Evolutionary conservation across 2,888 invertebrate genomes (phyloP), one percentile per base, ranked within the genome.

Genomic region (Perizoma affinitatum): DNA sequence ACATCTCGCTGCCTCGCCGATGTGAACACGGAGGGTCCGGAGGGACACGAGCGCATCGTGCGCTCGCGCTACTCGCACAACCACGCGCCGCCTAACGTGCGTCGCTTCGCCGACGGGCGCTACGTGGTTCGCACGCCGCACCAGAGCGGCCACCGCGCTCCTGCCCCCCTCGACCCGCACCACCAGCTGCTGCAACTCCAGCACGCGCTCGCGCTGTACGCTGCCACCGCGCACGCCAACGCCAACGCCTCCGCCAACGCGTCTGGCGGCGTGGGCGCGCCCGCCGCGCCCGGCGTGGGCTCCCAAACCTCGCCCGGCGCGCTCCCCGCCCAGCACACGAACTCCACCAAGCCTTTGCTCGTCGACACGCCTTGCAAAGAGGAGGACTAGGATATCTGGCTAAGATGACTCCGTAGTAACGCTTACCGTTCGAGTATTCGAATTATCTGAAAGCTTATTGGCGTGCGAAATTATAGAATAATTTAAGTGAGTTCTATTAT

Each of bases 51-150:
- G 78, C 91, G 91, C 68, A 90, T 92, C 66, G 91, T 91, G 60
- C 90, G 91, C 59, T 90, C 89, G 6, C 90, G 92, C 36, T 91
- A 90, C 70, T 83, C 90, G 53, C 92, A 92, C 75, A 92, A 91
- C 72, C 92, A 92, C 75, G 90, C 91, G 58, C 91, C 91, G 65
- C 92, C 92, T 33, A 91, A 91, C 74, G 91, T 91, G 67, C 88
- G 91, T 49, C 90, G 91, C 54, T 91, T 91, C 72, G 91, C 92
- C 10, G 92, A 92, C 73, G 92, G 92, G 0, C 86, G 91, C 46
- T 91, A 91, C 69, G 91, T 92, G 67, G 91, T 92, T 63, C 90
- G 91, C 73, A 92, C 91, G 58, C 91, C 91, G 69, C 91, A 92
- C 72, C 91, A 92, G 80, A 88, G 88, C 73, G 91, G 91, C 2